Base-by-base conservation (phyloP, 2,113 vertebrate species). In the Oreotrochilus melanogaster region DNA sequence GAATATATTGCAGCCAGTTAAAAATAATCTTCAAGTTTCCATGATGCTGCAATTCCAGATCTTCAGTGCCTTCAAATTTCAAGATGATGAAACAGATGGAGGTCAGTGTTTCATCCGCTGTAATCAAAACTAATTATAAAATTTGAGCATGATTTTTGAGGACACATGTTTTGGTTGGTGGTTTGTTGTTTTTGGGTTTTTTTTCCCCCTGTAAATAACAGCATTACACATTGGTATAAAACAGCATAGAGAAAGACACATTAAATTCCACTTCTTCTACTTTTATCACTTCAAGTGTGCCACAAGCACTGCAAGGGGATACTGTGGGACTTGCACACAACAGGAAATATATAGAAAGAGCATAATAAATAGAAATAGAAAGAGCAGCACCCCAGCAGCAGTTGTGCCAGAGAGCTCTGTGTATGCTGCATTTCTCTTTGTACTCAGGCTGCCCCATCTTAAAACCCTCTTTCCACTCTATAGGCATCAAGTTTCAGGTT, bases 21-120 rank as follows among this genome's bases (percentile, higher is more conserved):
- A 88, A 91, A 82, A 86, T 67, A 71, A 88, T 67, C 83, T 56
- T 37, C 11, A 33, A 47, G 74, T 93, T 72, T 27, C 69, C 33
- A 33, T 15, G 78, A 73, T 70, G 42, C 50, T 89, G 71, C 62
- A 79, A 35, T 65, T 93, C 33, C 43, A 79, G 37, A 79, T 43
- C 47, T 28, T 15, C 48, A 78, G 65, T 39, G 43, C 75, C 43
- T 88, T 80, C 85, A 45, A 47, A 86, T 67, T 71, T 56, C 61
- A 47, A 64, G 57, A 75, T 64, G 51, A 73, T 23, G 62, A 88
- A 88, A 61, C 17, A 19, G 17, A 19, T 19, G 15, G 58, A 51
- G 4, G 14, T 39, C 61, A 27, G 2, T 25, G 47, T 45, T 65
- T 78, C 56, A 28, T 24, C 35, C 24, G 8, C 3, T 43, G 39